Percentiles rank a stretch among this genome's conserved stretches.
Conservation (phyloP, 2,797 vertebrate species). For the Distichodus sexfasciatus region DNA sequence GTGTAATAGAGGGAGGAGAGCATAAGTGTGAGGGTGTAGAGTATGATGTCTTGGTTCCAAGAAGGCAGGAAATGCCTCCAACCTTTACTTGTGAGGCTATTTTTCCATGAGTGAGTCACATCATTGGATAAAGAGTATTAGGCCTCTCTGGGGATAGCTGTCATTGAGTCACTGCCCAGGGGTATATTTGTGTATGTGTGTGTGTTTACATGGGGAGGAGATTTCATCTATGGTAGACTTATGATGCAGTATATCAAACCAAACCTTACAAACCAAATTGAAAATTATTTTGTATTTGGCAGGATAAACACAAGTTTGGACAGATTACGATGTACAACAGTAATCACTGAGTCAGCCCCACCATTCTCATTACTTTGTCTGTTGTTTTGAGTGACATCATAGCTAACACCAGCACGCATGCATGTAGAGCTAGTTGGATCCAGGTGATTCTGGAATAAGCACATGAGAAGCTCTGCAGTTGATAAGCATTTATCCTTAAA, state of each 20-base stretch:
- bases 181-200: constrained; percentile 43
- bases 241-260: neutral
- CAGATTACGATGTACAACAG: neutral
- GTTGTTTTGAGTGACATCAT: neutral
- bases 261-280: neutral
- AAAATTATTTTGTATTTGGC: neutral
- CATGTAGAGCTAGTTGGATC: neutral
- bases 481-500: constrained; percentile 42
- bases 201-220: constrained; percentile 29
- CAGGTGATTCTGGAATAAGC: constrained; percentile 1
- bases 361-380: neutral
- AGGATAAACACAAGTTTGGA: neutral
- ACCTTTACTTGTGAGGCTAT: constrained; percentile 57
- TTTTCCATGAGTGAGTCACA: constrained; percentile 75
- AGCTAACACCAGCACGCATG: neutral
- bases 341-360: constrained; percentile 4
- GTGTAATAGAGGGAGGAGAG: constrained; percentile 31
- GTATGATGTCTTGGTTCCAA: constrained; percentile 55
- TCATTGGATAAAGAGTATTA: constrained; percentile 56
- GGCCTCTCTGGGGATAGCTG: constrained; percentile 47
- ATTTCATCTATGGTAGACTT: neutral
- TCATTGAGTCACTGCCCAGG: constrained; percentile 44
- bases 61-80: constrained; percentile 58
- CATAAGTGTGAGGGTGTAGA: constrained; percentile 43
- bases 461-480: constrained; percentile 34